These are phyloP conservation scores for Spea multiplicata DNA, from an alignment of 2,113 vertebrate species.

Conservation along the genomic window DNA sequence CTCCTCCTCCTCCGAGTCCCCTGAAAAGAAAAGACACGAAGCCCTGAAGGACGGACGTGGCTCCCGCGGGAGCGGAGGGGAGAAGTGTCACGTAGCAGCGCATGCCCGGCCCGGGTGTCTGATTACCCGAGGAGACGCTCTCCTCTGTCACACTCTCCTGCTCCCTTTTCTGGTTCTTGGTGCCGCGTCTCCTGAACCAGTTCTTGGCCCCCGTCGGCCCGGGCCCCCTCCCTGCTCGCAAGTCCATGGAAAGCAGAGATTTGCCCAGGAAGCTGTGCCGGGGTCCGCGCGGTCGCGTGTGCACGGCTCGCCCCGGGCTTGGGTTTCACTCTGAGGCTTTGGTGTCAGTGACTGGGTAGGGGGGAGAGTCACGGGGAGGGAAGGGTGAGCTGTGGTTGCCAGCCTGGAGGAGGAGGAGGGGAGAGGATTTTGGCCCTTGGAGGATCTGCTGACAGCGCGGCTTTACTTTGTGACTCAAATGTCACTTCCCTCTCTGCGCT, in stretches of 20 bases:
- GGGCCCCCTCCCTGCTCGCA: background rate
- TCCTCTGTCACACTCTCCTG: background rate
- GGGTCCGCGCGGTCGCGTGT: background rate
- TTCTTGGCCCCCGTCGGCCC: background rate
- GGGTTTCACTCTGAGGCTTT: background rate
- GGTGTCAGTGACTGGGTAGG: background rate
- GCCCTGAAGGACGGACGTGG: background rate
- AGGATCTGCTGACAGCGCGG: conserved; percentile 10
- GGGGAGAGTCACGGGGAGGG: background rate
- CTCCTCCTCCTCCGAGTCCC: conserved; percentile 85
- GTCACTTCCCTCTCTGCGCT: conserved; percentile 6
- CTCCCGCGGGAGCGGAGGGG: accelerated
- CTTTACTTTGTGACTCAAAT: conserved; percentile 1
- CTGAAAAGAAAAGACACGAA: conserved; percentile 57
- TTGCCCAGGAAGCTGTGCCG: background rate
- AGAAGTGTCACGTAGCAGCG: background rate
- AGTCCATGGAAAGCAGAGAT: background rate
- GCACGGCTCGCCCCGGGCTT: background rate
- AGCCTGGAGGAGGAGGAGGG: conserved; percentile 8
- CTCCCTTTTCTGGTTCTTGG: background rate
- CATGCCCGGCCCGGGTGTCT: background rate
- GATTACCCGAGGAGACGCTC: background rate
- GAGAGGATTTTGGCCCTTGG: background rate
- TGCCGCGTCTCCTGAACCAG: conserved; percentile 6
- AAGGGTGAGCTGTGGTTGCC: background rate